Evolutionary conservation across 1,140 invertebrate species (phyloP), one percentile per base, ranked within the genome.

Genomic region (Dinoponera quadriceps): DNA sequence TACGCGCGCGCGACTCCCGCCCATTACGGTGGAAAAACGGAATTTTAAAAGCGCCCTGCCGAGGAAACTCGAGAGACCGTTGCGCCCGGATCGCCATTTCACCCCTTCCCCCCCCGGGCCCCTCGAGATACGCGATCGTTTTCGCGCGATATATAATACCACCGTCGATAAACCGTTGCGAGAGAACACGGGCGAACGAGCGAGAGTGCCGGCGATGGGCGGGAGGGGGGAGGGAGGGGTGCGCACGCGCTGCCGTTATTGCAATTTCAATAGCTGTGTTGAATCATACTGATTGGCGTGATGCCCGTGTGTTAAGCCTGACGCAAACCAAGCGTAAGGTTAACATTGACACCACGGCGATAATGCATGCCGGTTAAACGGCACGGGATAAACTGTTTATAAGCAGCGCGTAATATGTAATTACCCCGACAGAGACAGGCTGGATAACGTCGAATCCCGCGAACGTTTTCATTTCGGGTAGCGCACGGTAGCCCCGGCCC

Each of bases 381-480:
- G 20, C 20, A 57, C 54, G 65, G 7, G 27, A 27, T 71, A 78
- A 72, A 81, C 78, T 73, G 71, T 51, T 77, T 77, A 77, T 77
- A 69, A 80, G 51, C 75, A 78, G 33, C 33, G 75, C 65, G 65
- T 27, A 80, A 80, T 80, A 80, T 71, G 75, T 80, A 80, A 80
- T 80, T 80, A 80, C 65, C 75, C 33, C 33, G 75, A 80, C 65
- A 57, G 51, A 29, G 75, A 69, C 65, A 80, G 65, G 33, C 33
- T n/a, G 65, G 75, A 78, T 83, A 86, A 75, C 54, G 72, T 80
- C 44, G 29, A 60, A 75, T 68, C 22, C 38, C 14, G 65, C 44
- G 49, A 83, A 85, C 86, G 38, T 85, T 88, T 88, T 88, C 87
- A 88, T 88, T 88, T 80, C 78, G 83, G n/a, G 71, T 63, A 83